Evolutionary conservation across 2,797 vertebrate genomes (phyloP), one percentile per base, ranked within the genome.

Genomic region (Hippoglossus hippoglossus): DNA sequence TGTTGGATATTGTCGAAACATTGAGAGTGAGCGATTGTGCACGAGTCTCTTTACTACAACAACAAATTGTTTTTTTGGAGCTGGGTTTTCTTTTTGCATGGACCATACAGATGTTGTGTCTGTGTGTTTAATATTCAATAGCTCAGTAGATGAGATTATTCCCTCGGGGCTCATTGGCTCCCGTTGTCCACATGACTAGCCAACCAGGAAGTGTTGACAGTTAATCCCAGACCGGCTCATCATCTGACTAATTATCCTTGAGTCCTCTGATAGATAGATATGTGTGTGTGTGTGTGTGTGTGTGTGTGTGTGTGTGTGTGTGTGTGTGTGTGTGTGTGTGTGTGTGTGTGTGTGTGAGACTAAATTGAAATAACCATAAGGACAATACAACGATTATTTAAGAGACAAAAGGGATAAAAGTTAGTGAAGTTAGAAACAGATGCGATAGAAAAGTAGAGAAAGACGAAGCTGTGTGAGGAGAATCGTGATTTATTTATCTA

Each of bases 151-250:
- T 71, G 66, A 77, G 56, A 77, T 77, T 53, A 73, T 61, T 74
- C 72, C 79, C 77, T 63, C 34, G 52, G 59, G 81, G 68, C 71
- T 85, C 78, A 76, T 85, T 79, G 80, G 69, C 68, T 82, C 41
- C 63, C 52, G 52, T 56, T 79, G 65, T 81, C 52, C 82, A 85
- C 75, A 82, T 72, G 79, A 84, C 70, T 54, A 76, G 56, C 68
- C 79, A 82, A 69, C 59, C 77, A 82, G 80, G 73, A 79, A 77
- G 64, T 61, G 73, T 65, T 80, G 83, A 85, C 82, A 76, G 71
- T 77, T 84, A 71, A 84, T 91, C 76, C 72, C 70, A 67, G 6
- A 24, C 53, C 6, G 7, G 62, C 81, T 85, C 77, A 79, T 89
- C 75, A 77, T 87, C 74, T 74, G 56, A 63, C 54, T 83, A 87